Conservation (phyloP, 2,888 invertebrate genomes). For the Busseola fusca region DNA sequence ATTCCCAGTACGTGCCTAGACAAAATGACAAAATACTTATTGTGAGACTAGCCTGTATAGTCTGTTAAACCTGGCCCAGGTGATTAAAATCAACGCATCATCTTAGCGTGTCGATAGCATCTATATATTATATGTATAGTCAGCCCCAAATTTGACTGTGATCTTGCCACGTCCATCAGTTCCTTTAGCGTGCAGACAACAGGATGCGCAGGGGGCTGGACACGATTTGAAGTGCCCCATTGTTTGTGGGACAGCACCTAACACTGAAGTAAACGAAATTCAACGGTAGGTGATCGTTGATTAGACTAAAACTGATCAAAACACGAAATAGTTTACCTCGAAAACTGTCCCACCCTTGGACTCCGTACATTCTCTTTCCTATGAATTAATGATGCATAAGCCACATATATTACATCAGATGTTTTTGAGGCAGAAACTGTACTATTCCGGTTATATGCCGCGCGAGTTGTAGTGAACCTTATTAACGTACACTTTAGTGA, state of each 20-base stretch:
- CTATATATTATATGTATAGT: not conserved
- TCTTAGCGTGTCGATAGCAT: no score
- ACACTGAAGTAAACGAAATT: not conserved
- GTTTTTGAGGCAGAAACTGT: slow-evolving; percentile 39
- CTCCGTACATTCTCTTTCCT: slow-evolving; percentile 46
- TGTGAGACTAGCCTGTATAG: not conserved
- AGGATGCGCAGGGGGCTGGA: not conserved
- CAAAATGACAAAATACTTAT: no score
- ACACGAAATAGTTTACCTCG: slow-evolving; percentile 24
- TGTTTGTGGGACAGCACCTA: not conserved
- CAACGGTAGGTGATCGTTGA: not conserved
- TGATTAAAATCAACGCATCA: no score
- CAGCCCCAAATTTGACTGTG: not conserved
- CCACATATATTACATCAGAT: slow-evolving; percentile 48
- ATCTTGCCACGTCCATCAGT: not conserved
- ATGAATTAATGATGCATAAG: slow-evolving; percentile 39
- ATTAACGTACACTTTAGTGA: slow-evolving; percentile 38
- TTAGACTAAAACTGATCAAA: not conserved
- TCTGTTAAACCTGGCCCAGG: not conserved
- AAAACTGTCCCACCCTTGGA: slow-evolving; percentile 20
- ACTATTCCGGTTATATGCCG: slow-evolving; percentile 29
- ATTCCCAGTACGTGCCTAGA: not conserved
- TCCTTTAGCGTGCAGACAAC: not conserved
- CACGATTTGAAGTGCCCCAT: not conserved
- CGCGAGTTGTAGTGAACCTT: slow-evolving; percentile 37